Evolutionary conservation across 2,888 invertebrate genomes (phyloP).

Genomic region (Pseudanteris insignis): DNA sequence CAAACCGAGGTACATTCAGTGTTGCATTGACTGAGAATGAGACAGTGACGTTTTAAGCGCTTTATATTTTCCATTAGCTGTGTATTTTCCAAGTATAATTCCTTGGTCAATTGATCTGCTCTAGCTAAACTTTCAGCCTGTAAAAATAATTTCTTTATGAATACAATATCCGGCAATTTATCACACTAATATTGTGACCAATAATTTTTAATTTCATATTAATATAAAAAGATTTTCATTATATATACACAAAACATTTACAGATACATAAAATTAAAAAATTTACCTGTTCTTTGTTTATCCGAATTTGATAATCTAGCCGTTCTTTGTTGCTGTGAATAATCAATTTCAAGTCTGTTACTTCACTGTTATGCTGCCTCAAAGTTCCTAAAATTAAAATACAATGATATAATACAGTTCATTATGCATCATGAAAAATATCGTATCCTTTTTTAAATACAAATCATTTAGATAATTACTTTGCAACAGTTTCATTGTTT

Average conservation of each 20-base stretch:
- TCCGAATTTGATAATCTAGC: slow-evolving; percentile 69
- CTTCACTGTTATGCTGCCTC: slow-evolving; percentile 70
- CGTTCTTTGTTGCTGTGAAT: slow-evolving; percentile 69
- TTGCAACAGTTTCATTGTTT: slow-evolving; percentile 73
- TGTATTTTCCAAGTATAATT: slow-evolving; percentile 86
- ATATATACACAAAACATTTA: no score
- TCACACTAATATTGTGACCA: no score
- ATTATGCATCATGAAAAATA: no score
- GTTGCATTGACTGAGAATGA: slow-evolving; percentile 67
- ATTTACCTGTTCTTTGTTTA: slow-evolving; percentile 68
- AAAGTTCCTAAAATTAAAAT: slow-evolving; percentile 66
- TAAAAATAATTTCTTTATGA: slow-evolving; percentile 13
- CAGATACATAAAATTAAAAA: no score
- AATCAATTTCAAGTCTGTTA: slow-evolving; percentile 68
- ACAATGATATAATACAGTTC: no score
- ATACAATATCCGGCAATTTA: no score
- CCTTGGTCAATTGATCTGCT: slow-evolving; percentile 81
- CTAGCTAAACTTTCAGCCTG: slow-evolving; percentile 76
- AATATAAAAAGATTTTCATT: slow-evolving; percentile 7
- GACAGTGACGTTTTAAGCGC: slow-evolving; percentile 70
- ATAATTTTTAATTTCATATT: no score
- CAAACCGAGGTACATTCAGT: slow-evolving; percentile 64
- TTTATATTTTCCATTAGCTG: slow-evolving; percentile 75
- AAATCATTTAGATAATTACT: slow-evolving; percentile 64
- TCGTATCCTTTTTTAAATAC: no score